A percentile compares a stretch with the other conserved stretches of the same genome.
Evolutionary conservation across 2,888 invertebrate genomes (phyloP).

Genomic region (Synergus umbraculus): DNA sequence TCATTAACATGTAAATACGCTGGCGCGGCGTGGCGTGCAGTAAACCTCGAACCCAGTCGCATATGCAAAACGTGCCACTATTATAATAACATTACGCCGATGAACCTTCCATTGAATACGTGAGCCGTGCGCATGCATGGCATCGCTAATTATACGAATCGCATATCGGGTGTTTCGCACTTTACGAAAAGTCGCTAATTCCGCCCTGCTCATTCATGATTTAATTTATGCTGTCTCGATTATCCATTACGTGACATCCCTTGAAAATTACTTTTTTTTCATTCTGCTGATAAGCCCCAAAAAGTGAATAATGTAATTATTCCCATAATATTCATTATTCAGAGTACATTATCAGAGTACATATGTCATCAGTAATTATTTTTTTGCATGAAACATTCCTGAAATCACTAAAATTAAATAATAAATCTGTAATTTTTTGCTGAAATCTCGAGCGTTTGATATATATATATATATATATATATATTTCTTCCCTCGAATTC

Average conservation of each 20-base stretch:
- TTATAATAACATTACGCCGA: constrained; percentile 76
- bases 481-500: background rate
- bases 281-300: background rate
- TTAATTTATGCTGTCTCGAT: constrained; percentile 16
- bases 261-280: background rate
- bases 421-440: background rate
- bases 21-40: constrained; percentile 57
- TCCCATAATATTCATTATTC: no score
- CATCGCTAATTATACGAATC: constrained; percentile 71
- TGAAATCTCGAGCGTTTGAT: background rate
- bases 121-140: constrained; percentile 66
- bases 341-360: no score
- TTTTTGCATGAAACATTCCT: background rate
- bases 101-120: constrained; percentile 74
- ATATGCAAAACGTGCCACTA: constrained; percentile 74
- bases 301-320: background rate
- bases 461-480: no score
- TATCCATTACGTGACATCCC: background rate
- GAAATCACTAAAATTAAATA: background rate
- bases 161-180: constrained; percentile 4
- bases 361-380: background rate
- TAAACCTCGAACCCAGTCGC: constrained; percentile 65
- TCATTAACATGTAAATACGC: constrained; percentile 74
- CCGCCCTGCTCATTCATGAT: constrained; percentile 14
- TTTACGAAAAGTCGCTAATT: constrained; percentile 28